A percentile compares a stretch with the other conserved stretches of the same genome.
Conservation (phyloP, 2,113 vertebrate genomes). For the Camelus dromedarius region DNA sequence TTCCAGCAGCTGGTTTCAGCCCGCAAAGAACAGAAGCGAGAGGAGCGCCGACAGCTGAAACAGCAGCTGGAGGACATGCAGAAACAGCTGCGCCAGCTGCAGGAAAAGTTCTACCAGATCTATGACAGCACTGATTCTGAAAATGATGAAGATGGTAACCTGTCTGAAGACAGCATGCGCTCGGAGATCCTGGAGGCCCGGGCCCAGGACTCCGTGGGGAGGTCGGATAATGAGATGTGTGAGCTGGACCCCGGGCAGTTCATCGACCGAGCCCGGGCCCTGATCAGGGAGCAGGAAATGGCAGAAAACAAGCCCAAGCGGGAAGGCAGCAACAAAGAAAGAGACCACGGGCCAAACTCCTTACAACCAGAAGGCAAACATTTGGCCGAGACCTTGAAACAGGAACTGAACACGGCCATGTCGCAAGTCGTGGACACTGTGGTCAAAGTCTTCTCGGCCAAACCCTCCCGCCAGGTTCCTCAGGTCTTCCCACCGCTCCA, state of each 20-base stretch:
- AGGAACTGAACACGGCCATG: conserved; percentile 98
- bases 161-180: conserved; percentile 98
- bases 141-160: conserved; percentile 97
- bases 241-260: conserved; percentile 97
- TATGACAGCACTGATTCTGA: conserved; percentile 99
- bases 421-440: conserved; percentile 99
- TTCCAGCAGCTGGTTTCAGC: conserved; percentile 98
- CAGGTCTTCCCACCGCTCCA: conserved; percentile 95
- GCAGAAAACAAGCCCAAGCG: conserved; percentile 92
- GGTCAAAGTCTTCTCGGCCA: conserved; percentile 97
- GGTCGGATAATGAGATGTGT: conserved; percentile 95
- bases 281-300: conserved; percentile 95
- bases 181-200: conserved; percentile 94
- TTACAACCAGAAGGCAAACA: conserved; percentile 96
- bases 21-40: conserved; percentile 96
- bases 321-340: conserved; percentile 90
- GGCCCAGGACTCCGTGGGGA: conserved; percentile 87
- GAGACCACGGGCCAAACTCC: conserved; percentile 89
- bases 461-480: conserved; percentile 94
- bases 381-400: conserved; percentile 97
- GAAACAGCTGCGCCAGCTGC: conserved; percentile 99
- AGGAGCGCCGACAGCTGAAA: conserved; percentile 98
- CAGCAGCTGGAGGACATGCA: conserved; percentile 99
- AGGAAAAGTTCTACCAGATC: conserved; percentile 99
- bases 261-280: conserved; percentile 94